Evolutionary conservation across 2,888 invertebrate species (phyloP), one percentile per base, ranked within the genome.

Genomic region (Drosophila nr. perissopoda): DNA sequence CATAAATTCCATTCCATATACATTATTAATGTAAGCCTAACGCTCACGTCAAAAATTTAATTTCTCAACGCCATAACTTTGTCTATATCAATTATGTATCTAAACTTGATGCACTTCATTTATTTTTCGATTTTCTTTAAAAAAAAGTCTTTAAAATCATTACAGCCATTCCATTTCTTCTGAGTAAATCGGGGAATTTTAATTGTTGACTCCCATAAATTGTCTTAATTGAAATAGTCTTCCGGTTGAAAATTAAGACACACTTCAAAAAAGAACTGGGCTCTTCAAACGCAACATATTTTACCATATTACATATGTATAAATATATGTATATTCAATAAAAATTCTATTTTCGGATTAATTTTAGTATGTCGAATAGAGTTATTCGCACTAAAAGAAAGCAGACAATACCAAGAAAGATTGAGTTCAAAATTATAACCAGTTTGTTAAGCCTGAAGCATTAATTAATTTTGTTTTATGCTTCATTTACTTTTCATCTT

Each of bases 201-300:
- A 59, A 72, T 70, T 59, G 64, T 16, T 11, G 33, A 42, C 8
- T 36, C 34, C 11, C 29, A 34, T 18, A 18, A 57, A 45, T 51
- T 74, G 21, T 49, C 31, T 40, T 21, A 40, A 27, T 13, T 16
- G 18, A 58, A 53, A 58, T 18, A 48, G 40, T 38, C 63, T 40
- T 45, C 33, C 51, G 38, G 16, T 36, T 16, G 6, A 36, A 52
- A 21, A 21, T 40, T 36, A 11, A 16, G 10, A 42, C 16, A 21
- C 27, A 13, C 13, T 29, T 25, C 6, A 27, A 27, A 40, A 18
- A 18, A 21, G 3, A 25, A 16, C 4, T 40, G 8, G 10, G 13
- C 16, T 18, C 7, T 42, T 27, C 27, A 36, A 18, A 29, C n/a
- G 29, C 34, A 38, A 21, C 34, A 48, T 18, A 13, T 18, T 40